These are phyloP conservation scores for Suillia variegata DNA, from an alignment of 2,888 invertebrate species.

Conservation along the genomic window DNA sequence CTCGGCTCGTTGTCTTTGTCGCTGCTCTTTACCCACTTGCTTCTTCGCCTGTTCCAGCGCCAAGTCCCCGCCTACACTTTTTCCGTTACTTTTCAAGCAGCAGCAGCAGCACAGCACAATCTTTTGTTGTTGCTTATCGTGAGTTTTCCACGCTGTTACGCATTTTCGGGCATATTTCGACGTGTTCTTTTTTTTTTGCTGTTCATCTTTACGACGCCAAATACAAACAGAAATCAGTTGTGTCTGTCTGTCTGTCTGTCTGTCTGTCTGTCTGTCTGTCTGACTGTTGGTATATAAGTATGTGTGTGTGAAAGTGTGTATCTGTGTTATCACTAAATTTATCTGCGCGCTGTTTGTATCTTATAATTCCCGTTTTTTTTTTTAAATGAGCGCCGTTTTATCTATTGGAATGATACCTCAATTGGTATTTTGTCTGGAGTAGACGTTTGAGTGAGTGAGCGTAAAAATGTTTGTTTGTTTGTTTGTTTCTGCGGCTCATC, in stretches of 20 bases:
- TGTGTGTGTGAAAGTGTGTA: neutral
- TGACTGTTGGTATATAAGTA: neutral
- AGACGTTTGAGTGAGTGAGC: neutral
- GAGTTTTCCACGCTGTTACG: slow-evolving; percentile 51
- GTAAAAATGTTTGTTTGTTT: neutral
- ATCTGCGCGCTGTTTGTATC: slow-evolving; percentile 17
- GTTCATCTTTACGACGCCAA: neutral
- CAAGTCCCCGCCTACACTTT: no score
- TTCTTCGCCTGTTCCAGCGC: no score
- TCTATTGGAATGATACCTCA: slow-evolving; percentile 27
- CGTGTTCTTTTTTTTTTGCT: slow-evolving; percentile 13
- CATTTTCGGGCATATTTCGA: slow-evolving; percentile 30
- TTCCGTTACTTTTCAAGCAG: no score
- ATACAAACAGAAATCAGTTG: neutral
- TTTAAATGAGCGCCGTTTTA: slow-evolving; percentile 18
- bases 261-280: slow-evolving; percentile 11
- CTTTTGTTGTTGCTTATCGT: slow-evolving; percentile 40
- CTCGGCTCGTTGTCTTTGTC: no score
- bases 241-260: slow-evolving; percentile 12
- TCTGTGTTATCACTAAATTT: slow-evolving; percentile 28
- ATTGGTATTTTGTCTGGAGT: neutral
- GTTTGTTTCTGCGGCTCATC: no score
- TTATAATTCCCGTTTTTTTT: neutral
- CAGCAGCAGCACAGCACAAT: no score
- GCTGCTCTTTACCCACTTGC: no score